Evolutionary conservation across 2,888 invertebrate genomes (phyloP), one percentile per base, ranked within the genome.

Genomic region (Odontothrips loti): DNA sequence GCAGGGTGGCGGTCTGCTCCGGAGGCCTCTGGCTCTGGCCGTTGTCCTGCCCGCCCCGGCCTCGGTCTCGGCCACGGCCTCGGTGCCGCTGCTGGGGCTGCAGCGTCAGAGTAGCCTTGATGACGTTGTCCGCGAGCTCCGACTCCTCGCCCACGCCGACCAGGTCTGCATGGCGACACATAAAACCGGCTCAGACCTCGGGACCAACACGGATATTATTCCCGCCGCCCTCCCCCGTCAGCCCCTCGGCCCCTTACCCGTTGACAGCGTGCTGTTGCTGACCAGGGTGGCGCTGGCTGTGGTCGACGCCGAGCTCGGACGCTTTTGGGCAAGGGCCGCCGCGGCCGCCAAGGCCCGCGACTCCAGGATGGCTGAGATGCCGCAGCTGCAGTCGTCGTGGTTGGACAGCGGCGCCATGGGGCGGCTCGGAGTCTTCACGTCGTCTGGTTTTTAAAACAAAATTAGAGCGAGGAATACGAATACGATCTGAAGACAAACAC

Each of bases 311-410:
- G 82, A 79, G 43, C 43, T 34, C 79, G 81, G 51, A 47, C 79
- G 23, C 43, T 29, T 23, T 23, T 34, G 34, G 79, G 81, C 75
- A 48, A 78, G 23, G 34, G 75, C 58, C 43, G 75, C 20, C 34
- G 51, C 8, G 63, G n/a, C 15, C 58, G 15, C 82, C 63, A 84
- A 83, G 83, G 90, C 88, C 84, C 92, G 89, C 48, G 92, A 91
- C 85, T 92, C 92, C 87, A 92, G 88, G 79, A 92, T 90, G 80
- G 91, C 91, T 80, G 90, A 90, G 80, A 92, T 89, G 80, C 92
- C 92, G 87, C 92, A 93, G 82, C 91, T 92, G 86, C 93, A 93
- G 85, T 93, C 92, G 84, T 92, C 92, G 85, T 88, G 88, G 79
- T 83, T 81, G 29, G 82, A 79, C 80, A 82, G 83, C 78, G 81